Evolutionary conservation across 2,797 vertebrate species (phyloP), one percentile per base, ranked within the genome.

Genomic region (Coranthus polyacanthus): DNA sequence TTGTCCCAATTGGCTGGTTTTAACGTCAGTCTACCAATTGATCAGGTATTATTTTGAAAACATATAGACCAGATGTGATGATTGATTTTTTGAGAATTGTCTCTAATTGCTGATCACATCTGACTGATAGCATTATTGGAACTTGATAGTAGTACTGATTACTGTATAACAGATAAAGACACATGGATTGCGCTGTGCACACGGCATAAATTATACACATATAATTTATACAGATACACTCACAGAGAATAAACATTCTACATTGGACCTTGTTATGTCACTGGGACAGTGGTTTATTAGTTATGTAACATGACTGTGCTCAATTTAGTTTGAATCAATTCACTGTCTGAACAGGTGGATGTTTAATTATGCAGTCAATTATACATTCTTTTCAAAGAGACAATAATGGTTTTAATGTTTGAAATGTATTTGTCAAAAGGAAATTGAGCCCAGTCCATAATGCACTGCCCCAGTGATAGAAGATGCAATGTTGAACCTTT

Each of bases 121-220:
- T 89, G 85, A 83, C 78, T 83, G 41, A 44, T 75, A 46, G 45
- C 20, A 34, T 57, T 66, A 21, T 76, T 70, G 12, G 37, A 46
- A 64, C 59, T 53, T 73, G 54, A 67, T 71, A 73, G 54, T 67
- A 63, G 63, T 78, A 26, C 79, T 90, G 83, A 87, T 89, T 90
- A 63, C 56, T 86, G 52, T 73, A 71, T 89, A 91, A 94, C 94
- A 95, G 93, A 94, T 94, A 94, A 94, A 95, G 94, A 95, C 93
- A 95, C 94, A 94, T 95, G 94, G 93, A 93, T 92, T 92, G 93
- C 92, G 92, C 92, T 93, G 93, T 93, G 92, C 89, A 94, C 90
- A 91, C 78, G 88, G 90, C 91, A 94, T 94, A 93, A 94, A 94
- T 94, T 94, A 95, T 94, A 93, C 89, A 86, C 74, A 92, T 93